phyloP scores from a whole-genome alignment of 1,140 invertebrate species.

The Cryptotermes secundus region DNA sequence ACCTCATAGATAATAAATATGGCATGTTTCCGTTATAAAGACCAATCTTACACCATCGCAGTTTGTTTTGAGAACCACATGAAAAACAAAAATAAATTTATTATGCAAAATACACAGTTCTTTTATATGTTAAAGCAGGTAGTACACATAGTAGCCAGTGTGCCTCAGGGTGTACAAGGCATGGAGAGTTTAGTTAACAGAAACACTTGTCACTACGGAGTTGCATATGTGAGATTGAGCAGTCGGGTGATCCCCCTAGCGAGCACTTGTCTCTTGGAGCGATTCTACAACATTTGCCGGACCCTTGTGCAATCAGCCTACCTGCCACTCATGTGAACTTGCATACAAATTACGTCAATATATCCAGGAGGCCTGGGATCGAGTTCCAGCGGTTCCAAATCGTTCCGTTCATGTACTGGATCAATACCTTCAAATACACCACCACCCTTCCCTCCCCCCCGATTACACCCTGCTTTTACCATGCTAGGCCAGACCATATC shows the following conservation, averaged over 20 bases:
- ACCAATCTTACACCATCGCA: no score
- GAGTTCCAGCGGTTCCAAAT: constrained; percentile 1
- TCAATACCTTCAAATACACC: constrained; percentile 13
- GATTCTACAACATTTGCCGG: background rate
- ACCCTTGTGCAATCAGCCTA: background rate
- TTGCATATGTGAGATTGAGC: background rate
- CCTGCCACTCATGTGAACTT: background rate
- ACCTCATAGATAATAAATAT: no score
- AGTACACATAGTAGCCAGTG: no score
- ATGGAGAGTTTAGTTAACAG: no score
- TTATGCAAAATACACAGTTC: no score
- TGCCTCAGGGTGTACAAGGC: no score
- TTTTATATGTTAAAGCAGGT: no score
- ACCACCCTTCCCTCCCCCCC: background rate
- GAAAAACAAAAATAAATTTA: no score
- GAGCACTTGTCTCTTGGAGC: background rate
- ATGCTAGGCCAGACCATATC: background rate
- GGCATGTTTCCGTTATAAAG: no score
- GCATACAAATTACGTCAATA: constrained; percentile 3
- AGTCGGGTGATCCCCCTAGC: background rate
- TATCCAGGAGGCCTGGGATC: background rate
- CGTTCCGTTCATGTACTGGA: background rate
- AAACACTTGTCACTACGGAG: no score
- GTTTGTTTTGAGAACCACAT: no score
- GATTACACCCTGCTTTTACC: background rate